Conservation (phyloP, 1,140 invertebrate species). For the Lanistes nyassanus region DNA sequence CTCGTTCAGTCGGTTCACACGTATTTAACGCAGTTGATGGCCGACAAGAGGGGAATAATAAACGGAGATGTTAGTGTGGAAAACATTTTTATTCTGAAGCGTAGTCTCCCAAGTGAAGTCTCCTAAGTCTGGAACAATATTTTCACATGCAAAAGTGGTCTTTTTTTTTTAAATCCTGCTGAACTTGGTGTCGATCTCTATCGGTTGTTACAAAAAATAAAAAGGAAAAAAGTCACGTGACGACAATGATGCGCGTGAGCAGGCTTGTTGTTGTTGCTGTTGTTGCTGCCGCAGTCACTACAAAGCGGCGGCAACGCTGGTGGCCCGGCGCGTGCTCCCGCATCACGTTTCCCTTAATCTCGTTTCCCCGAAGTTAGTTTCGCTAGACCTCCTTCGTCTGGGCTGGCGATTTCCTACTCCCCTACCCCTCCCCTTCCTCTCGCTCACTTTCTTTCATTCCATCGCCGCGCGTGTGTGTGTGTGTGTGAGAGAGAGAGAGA, state of each 20-base stretch:
- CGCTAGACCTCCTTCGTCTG: neutral
- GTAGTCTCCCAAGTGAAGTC: no score
- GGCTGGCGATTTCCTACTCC: neutral
- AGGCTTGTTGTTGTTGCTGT: neutral
- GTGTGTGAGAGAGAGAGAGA: neutral
- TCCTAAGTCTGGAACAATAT: no score
- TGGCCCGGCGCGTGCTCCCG: neutral
- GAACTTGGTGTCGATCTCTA: no score
- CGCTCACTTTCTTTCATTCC: neutral
- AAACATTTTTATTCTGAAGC: no score
- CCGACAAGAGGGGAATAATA: no score
- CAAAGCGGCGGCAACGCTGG: neutral
- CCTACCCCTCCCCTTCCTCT: neutral
- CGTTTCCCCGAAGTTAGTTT: neutral
- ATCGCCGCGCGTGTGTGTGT: neutral
- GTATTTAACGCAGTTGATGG: no score
- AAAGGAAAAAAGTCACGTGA: neutral
- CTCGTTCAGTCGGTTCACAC: no score
- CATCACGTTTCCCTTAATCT: constrained; percentile 7
- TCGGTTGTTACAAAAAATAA: no score
- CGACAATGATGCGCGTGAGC: neutral
- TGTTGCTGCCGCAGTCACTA: neutral
- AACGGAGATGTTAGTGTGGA: no score
- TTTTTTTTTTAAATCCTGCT: no score
- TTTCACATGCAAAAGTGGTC: no score